phyloP scores from a whole-genome alignment of 2,888 invertebrate species.

The Teinopalpus imperialis region DNA sequence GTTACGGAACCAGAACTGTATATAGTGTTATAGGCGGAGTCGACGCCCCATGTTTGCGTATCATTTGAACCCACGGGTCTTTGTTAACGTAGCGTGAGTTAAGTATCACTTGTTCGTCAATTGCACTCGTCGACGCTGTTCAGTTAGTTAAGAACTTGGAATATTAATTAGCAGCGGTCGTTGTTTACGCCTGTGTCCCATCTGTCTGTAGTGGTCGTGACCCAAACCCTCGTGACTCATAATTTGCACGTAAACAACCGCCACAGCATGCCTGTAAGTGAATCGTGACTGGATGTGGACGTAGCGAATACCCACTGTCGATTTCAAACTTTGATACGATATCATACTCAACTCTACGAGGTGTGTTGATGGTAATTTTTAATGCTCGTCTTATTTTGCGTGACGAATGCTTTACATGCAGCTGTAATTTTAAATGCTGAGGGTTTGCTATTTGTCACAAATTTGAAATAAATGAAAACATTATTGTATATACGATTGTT shows the following conservation, averaged over 20 bases:
- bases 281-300: constrained; percentile 17
- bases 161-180: constrained; percentile 47
- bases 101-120: constrained; percentile 81
- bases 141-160: constrained; percentile 63
- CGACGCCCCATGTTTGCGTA: constrained; percentile 52
- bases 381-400: neutral
- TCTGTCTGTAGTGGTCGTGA: constrained; percentile 34
- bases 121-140: constrained; percentile 77
- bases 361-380: neutral
- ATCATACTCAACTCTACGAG: no score
- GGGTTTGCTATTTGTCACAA: neutral
- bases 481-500: no score
- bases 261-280: constrained; percentile 39
- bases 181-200: constrained; percentile 46
- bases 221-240: constrained; percentile 30
- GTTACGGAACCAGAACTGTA: constrained; percentile 46
- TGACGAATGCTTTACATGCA: neutral
- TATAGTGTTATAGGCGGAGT: constrained; percentile 60
- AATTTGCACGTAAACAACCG: constrained; percentile 29
- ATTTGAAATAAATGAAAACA: neutral
- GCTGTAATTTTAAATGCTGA: neutral
- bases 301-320: constrained; percentile 11
- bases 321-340: neutral
- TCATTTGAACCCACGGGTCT: constrained; percentile 63
- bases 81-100: constrained; percentile 76